These are phyloP conservation scores for Neodontobutis hainanensis DNA, from an alignment of 2,113 vertebrate species.

Conservation along the genomic window DNA sequence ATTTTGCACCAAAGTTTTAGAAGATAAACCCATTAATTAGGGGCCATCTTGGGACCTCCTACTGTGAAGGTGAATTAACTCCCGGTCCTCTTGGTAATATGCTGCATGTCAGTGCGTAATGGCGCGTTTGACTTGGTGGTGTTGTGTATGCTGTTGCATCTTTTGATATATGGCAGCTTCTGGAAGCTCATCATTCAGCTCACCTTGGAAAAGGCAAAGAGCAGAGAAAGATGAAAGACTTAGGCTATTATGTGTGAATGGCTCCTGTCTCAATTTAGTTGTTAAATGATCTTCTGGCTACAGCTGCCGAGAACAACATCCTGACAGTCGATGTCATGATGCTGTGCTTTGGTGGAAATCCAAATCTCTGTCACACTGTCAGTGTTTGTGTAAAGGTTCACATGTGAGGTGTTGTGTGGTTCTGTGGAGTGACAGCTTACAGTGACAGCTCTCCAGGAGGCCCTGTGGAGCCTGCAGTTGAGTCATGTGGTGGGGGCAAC, in stretches of 20 bases:
- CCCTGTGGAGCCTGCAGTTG: background rate
- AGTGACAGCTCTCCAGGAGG: conserved; percentile 15
- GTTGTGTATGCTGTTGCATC: conserved; percentile 44
- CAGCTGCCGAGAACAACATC: conserved; percentile 37
- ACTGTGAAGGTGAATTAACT: conserved; percentile 59
- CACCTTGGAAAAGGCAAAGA: conserved; percentile 60
- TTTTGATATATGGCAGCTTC: conserved; percentile 62
- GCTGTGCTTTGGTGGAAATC: conserved; percentile 48
- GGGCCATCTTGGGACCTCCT: conserved; percentile 9
- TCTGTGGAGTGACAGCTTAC: conserved; percentile 14
- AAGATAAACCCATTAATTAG: conserved; percentile 33
- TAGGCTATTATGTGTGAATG: conserved; percentile 61
- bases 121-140: conserved; percentile 50
- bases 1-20: conserved; percentile 20
- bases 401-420: background rate
- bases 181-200: conserved; percentile 63
- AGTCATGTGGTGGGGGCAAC: conserved; percentile 2
- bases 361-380: conserved; percentile 39
- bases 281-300: conserved; percentile 50
- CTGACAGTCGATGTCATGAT: conserved; percentile 34
- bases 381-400: background rate
- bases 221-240: conserved; percentile 63
- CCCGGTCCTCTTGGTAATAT: conserved; percentile 45
- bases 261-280: conserved; percentile 61
- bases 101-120: conserved; percentile 53